phyloP scores from a whole-genome alignment of 1,140 invertebrate species.

The Sarcophaga peregrina region DNA sequence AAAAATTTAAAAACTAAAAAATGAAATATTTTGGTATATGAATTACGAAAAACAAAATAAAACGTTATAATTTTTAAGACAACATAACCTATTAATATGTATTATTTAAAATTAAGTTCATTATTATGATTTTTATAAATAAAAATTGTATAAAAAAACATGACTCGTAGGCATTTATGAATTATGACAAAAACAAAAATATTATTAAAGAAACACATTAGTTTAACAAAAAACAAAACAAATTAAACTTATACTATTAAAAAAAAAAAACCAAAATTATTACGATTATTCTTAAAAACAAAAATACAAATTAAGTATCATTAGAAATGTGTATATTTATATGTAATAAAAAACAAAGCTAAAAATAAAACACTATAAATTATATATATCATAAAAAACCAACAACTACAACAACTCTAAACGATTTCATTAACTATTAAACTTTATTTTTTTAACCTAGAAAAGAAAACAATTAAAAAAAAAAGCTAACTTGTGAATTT shows the following conservation, averaged over 20 bases:
- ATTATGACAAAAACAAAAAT: conserved; percentile 30
- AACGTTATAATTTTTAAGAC: neutral
- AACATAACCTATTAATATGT: conserved; percentile 12
- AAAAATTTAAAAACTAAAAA: conserved; percentile 21
- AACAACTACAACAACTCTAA: conserved; percentile 6
- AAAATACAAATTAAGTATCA: conserved; percentile 29
- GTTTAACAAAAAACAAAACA: conserved; percentile 2
- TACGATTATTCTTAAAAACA: conserved; percentile 25
- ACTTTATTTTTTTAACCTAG: neutral
- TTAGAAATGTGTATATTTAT: conserved; percentile 48
- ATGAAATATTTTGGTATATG: conserved; percentile 41
- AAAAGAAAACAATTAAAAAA: conserved; percentile 24
- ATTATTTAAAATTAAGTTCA: neutral
- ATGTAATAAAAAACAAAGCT: conserved; percentile 27
- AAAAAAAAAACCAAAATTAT: conserved; percentile 36
- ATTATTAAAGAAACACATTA: conserved; percentile 1
- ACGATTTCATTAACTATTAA: neutral
- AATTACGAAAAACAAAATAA: conserved; percentile 16
- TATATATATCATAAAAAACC: conserved; percentile 34
- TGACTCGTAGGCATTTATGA: conserved; percentile 41
- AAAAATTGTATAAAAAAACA: neutral
- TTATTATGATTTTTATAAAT: neutral
- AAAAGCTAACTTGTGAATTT: neutral
- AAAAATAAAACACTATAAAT: neutral
- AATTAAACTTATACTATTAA: conserved; percentile 51